A percentile compares a stretch with the other conserved stretches of the same genome.
phyloP scores from a whole-genome alignment of 2,113 vertebrate genomes.

The Acanthisitta chloris region DNA sequence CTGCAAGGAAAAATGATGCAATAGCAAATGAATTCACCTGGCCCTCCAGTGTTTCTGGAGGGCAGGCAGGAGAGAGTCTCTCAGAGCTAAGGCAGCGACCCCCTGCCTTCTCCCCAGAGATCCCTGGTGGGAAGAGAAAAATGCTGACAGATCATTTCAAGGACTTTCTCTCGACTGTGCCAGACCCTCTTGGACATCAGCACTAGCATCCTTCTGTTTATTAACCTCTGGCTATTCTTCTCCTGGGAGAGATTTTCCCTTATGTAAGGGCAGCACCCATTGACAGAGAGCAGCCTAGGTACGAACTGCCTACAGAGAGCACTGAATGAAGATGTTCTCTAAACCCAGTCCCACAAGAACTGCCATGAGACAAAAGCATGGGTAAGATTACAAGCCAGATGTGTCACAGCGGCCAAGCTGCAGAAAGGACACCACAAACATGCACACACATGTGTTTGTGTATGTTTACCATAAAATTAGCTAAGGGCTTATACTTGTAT shows the following conservation, averaged over 20 bases:
- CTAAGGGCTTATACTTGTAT: background rate
- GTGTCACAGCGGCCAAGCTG: background rate
- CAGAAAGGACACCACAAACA: background rate
- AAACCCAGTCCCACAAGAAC: background rate
- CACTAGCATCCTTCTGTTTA: background rate
- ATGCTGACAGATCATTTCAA: background rate
- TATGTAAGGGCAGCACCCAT: background rate
- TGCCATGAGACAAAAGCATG: background rate
- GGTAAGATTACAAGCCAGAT: background rate
- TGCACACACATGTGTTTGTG: background rate
- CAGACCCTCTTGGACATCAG: background rate
- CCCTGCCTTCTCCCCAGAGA: background rate
- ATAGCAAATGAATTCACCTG: constrained; percentile 63
- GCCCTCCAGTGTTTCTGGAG: background rate
- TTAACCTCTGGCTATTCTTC: background rate
- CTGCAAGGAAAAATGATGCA: constrained; percentile 62
- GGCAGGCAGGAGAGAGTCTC: background rate
- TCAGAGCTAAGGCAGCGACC: background rate
- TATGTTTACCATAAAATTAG: background rate
- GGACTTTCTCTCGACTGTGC: background rate
- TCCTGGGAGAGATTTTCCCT: background rate
- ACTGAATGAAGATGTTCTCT: background rate
- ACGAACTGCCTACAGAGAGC: background rate
- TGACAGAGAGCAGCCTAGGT: background rate
- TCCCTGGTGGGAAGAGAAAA: background rate